Evolutionary conservation across 2,113 vertebrate genomes (phyloP), one percentile per base, ranked within the genome.

Genomic region (Antechinus stuartii): DNA sequence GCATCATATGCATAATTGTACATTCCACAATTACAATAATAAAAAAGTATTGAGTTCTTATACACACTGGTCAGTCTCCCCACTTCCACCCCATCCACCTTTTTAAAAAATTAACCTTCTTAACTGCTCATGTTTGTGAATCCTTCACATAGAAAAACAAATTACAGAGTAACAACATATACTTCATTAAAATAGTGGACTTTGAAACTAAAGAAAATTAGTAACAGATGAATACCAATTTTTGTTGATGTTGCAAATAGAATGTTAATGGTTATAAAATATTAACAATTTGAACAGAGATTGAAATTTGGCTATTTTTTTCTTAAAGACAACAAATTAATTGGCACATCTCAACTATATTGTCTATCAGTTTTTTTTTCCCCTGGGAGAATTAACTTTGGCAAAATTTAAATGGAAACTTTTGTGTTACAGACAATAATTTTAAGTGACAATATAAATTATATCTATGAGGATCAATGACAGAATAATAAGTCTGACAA

Each of bases 221-320:
- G 96, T 96, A 96, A 95, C 93, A 92, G 61, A 42, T 94, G 47
- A 95, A 96, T 94, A 9, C 2, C 52, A 54, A 92, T 89, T 92
- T 97, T 89, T 98, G 91, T 90, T 97, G 42, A 96, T 96, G 94
- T 96, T 91, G 96, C 96, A 97, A 91, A 95, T 26, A 90, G 54
- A 53, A 91, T 68, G 23, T 30, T 96, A 53, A 95, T 95, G 93
- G 91, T 52, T 95, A 96, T 98, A 91, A 97, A 97, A 97, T 94
- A 94, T 56, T 55, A 97, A 97, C n/a, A 56, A 22, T 56, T 95
- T 91, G 90, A 46, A 55, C 93, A 90, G 42, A 14, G 42, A 54
- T 96, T 93, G n/a, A 56, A 93, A 50, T 55, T 76, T 54, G 91
- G 68, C 57, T 27, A 47, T 56, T 84, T 26, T 61, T 68, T 16